These are phyloP conservation scores for Drosophila multiciliata DNA, from an alignment of 2,888 invertebrate species.

Conservation along the genomic window DNA sequence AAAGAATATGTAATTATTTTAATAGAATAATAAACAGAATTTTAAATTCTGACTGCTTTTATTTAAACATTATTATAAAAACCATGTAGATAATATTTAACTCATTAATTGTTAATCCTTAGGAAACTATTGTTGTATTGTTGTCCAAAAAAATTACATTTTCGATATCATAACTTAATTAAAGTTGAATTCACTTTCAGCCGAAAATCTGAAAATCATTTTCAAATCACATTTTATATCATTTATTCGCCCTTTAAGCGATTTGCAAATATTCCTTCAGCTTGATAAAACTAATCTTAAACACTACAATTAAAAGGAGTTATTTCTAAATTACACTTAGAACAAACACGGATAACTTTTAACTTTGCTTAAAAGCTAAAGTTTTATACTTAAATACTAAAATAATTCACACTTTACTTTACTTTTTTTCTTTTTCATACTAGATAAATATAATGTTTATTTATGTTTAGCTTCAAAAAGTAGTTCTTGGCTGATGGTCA, in stretches of 20 bases:
- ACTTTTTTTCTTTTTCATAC: no score
- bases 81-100: neutral
- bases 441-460: neutral
- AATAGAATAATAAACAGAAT: neutral
- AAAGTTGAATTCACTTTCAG: no score
- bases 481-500: neutral
- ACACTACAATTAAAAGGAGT: neutral
- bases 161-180: no score
- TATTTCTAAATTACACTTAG: neutral
- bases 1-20: neutral
- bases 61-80: no score
- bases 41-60: no score
- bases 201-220: neutral
- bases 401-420: neutral
- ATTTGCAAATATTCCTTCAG: neutral
- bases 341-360: neutral
- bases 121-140: no score
- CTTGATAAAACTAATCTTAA: neutral
- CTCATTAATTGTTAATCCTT: neutral
- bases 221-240: neutral
- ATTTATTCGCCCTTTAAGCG: neutral
- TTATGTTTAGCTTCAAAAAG: neutral
- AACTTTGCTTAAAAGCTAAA: neutral
- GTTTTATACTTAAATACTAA: neutral
- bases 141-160: neutral